phyloP scores from a whole-genome alignment of 2,113 vertebrate species.

The Syngnathoides biaculeatus region DNA sequence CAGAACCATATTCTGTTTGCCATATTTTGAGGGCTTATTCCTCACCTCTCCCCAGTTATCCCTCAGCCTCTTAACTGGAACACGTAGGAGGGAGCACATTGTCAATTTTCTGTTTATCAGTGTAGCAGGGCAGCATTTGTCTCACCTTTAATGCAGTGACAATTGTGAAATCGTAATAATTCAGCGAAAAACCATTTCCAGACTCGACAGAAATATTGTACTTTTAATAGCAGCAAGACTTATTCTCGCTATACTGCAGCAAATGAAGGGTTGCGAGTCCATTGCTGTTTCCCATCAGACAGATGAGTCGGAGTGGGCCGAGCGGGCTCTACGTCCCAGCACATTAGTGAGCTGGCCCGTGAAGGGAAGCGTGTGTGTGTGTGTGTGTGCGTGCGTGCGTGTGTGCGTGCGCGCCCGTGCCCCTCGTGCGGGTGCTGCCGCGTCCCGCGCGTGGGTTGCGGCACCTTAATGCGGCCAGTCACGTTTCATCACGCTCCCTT shows the following conservation, averaged over 20 bases:
- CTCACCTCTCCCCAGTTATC: no score
- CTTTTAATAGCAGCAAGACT: not conserved
- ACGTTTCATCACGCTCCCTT: conserved; percentile 56
- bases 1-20: no score
- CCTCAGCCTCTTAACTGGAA: no score
- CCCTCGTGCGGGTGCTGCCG: conserved; percentile 34
- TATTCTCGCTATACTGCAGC: not conserved
- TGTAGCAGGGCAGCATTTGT: no score
- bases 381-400: no score
- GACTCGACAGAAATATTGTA: not conserved
- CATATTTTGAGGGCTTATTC: no score
- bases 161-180: no score
- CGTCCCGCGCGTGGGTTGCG: conserved; percentile 42
- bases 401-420: no score
- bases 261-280: not conserved
- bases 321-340: conserved; percentile 20
- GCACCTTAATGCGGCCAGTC: conserved; percentile 54
- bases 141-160: no score
- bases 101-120: no score
- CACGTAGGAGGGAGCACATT: no score
- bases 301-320: conserved; percentile 12
- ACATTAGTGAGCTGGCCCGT: conserved; percentile 28
- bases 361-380: conserved; percentile 1
- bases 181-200: not conserved
- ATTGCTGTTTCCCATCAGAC: not conserved